A percentile compares a stretch with the other conserved stretches of the same genome.
phyloP scores from a whole-genome alignment of 2,888 invertebrate species.

The Plemyria rubiginata region DNA sequence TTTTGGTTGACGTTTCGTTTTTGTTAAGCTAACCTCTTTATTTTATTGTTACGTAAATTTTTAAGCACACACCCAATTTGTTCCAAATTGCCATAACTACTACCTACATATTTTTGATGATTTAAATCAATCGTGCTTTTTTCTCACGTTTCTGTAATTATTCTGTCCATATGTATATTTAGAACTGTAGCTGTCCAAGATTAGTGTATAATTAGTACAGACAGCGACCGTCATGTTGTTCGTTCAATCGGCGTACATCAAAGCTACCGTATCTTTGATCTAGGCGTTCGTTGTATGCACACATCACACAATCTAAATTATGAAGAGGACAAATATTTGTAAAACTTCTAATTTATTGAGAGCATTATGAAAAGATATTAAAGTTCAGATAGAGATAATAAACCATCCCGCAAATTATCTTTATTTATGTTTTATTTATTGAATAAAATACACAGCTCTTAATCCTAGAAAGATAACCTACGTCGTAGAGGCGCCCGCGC shows the following conservation, averaged over 20 bases:
- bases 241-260: slow-evolving; percentile 63
- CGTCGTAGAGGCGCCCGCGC: no score
- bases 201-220: slow-evolving; percentile 42
- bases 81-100: neutral
- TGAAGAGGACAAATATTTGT: slow-evolving; percentile 44
- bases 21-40: no score
- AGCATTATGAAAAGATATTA: slow-evolving; percentile 10
- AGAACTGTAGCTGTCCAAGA: slow-evolving; percentile 34
- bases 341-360: slow-evolving; percentile 32
- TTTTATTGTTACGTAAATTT: no score
- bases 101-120: neutral
- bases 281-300: slow-evolving; percentile 58
- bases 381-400: slow-evolving; percentile 1
- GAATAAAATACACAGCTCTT: no score
- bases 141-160: slow-evolving; percentile 15
- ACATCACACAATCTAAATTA: slow-evolving; percentile 33
- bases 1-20: no score
- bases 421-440: no score
- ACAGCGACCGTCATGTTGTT: slow-evolving; percentile 64
- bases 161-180: slow-evolving; percentile 21
- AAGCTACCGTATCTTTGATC: slow-evolving; percentile 73
- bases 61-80: neutral
- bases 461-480: no score
- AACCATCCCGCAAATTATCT: neutral
- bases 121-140: slow-evolving; percentile 3